These are phyloP conservation scores for Podarcis siculus DNA, from an alignment of 2,797 vertebrate genomes.

Conservation along the genomic window DNA sequence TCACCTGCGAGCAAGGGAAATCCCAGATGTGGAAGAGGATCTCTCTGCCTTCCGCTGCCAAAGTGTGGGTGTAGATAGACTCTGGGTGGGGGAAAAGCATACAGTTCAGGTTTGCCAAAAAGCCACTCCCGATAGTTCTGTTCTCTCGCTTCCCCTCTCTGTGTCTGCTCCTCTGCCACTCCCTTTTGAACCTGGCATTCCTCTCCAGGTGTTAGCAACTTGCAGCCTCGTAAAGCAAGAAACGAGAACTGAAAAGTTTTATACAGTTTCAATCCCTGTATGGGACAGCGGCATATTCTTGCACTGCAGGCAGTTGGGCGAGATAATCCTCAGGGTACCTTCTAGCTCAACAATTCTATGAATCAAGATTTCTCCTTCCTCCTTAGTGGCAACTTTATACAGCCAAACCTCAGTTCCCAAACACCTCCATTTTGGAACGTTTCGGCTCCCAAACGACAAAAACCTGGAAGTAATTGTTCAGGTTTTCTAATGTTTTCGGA, in stretches of 20 bases:
- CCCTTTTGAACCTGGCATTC: background rate
- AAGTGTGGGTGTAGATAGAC: conserved; percentile 86
- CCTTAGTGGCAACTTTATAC: no score
- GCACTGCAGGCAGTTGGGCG: no score
- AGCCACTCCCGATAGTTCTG: background rate
- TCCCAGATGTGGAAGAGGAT: conserved; percentile 89
- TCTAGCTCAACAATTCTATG: no score
- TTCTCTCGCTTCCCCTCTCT: no score
- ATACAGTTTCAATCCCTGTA: accelerated
- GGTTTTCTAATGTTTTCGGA: no score
- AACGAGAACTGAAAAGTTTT: background rate
- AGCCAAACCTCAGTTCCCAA: no score
- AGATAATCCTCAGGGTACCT: no score
- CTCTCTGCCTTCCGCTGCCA: conserved; percentile 83
- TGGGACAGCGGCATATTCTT: no score
- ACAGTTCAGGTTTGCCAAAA: background rate
- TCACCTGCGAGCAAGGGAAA: conserved; percentile 84
- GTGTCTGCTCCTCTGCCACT: background rate
- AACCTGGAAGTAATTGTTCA: no score
- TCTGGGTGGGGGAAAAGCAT: conserved; percentile 72
- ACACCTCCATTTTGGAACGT: no score
- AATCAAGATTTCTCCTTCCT: no score
- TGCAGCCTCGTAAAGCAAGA: background rate
- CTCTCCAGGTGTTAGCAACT: background rate
- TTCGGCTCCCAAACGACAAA: no score